phyloP scores from a whole-genome alignment of 2,797 vertebrate genomes.

The Pangasius larnaudii region DNA sequence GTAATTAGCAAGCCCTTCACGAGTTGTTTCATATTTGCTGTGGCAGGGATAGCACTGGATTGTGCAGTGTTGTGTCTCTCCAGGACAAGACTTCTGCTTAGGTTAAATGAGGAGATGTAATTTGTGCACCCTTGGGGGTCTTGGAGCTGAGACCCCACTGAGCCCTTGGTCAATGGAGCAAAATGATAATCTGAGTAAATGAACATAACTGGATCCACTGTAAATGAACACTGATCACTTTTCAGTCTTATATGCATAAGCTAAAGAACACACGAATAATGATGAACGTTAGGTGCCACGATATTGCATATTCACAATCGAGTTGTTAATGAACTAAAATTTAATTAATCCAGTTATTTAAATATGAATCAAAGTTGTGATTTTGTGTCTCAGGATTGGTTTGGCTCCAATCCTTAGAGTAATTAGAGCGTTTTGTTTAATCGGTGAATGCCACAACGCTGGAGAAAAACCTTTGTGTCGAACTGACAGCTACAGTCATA shows the following conservation, averaged over 20 bases:
- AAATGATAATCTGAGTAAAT: constrained; percentile 9
- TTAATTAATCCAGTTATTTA: neutral
- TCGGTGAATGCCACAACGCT: neutral
- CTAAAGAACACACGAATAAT: neutral
- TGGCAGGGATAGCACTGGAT: neutral
- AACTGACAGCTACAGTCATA: neutral
- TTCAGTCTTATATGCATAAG: neutral
- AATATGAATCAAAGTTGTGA: neutral
- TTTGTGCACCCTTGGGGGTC: neutral
- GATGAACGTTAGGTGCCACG: neutral
- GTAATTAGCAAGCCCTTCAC: constrained; percentile 18
- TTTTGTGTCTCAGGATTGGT: neutral
- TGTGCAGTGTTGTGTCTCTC: neutral
- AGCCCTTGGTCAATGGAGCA: neutral
- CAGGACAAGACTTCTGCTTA: neutral
- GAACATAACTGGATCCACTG: neutral
- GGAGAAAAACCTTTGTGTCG: neutral
- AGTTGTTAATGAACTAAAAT: neutral
- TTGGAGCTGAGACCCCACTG: neutral
- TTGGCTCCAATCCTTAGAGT: neutral
- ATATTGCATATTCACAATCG: too few species aligned
- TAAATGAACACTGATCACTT: neutral
- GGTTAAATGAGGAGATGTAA: neutral
- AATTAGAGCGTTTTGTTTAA: neutral
- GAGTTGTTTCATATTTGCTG: constrained; percentile 12